These are phyloP conservation scores for Drosophila neocordata DNA, from an alignment of 1,140 invertebrate species.

Conservation along the genomic window DNA sequence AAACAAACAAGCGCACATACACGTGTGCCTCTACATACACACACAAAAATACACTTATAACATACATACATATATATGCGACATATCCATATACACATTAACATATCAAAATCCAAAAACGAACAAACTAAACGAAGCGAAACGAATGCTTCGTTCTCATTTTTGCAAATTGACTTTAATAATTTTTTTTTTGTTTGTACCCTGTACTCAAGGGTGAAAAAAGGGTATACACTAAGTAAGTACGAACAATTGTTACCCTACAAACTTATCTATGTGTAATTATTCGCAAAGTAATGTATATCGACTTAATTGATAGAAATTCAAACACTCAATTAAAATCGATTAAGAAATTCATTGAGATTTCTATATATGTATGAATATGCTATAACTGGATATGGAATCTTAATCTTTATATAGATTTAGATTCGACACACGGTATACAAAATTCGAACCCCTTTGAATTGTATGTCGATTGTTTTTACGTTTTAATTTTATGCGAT, in stretches of 20 bases:
- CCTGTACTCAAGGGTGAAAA: background rate
- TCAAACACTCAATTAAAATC: too few relatives aligned
- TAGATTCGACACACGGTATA: background rate
- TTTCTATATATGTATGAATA: too few relatives aligned
- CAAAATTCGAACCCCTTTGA: background rate
- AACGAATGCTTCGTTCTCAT: conserved; percentile 69
- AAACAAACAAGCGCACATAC: conserved; percentile 16
- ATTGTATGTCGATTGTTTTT: conserved; percentile 36
- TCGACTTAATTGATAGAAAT: too few relatives aligned
- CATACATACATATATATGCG: conserved; percentile 4
- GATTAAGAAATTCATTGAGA: too few relatives aligned
- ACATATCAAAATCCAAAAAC: conserved; percentile 69
- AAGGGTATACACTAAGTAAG: background rate
- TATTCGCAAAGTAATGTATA: too few relatives aligned
- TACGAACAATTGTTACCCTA: conserved; percentile 40
- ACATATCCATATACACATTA: conserved; percentile 58
- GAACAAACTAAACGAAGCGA: conserved; percentile 35
- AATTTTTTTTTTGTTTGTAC: conserved; percentile 36
- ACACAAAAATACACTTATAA: conserved; percentile 44
- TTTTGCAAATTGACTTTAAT: conserved; percentile 79
- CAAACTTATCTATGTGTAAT: too few relatives aligned
- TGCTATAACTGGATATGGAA: background rate
- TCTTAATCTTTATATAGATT: too few relatives aligned
- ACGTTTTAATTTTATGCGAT: conserved; percentile 59
- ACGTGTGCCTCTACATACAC: conserved; percentile 11